phyloP scores from a whole-genome alignment of 1,140 invertebrate species.

The Neodiprion pinetum region DNA sequence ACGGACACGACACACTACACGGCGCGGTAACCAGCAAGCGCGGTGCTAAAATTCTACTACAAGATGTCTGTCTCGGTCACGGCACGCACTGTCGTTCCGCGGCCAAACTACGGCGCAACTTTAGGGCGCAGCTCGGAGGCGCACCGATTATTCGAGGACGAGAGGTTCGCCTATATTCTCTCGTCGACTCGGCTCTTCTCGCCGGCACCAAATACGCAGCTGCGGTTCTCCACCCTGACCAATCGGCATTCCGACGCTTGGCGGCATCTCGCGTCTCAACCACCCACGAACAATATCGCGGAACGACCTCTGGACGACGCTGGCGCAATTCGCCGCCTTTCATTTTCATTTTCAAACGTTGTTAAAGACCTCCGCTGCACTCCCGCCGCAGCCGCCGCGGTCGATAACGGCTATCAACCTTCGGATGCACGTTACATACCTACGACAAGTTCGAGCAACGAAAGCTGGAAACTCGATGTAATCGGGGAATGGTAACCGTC shows the following conservation, averaged over 20 bases:
- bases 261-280: too few relatives aligned
- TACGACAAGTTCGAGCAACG: too few relatives aligned
- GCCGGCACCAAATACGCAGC: constrained; percentile 1
- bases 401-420: too few relatives aligned
- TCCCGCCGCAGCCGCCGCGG: too few relatives aligned
- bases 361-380: too few relatives aligned
- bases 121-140: constrained; percentile 11
- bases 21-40: constrained; percentile 44
- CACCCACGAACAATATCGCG: constrained; percentile 26
- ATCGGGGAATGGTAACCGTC: too few relatives aligned
- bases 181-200: neutral
- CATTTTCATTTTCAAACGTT: too few relatives aligned
- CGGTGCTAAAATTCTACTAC: constrained; percentile 57
- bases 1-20: constrained; percentile 42
- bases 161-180: neutral
- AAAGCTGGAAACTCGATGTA: too few relatives aligned
- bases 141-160: constrained; percentile 28
- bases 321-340: neutral
- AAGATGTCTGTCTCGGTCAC: constrained; percentile 55
- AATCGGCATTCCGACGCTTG: too few relatives aligned
- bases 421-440: too few relatives aligned
- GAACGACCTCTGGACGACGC: constrained; percentile 44
- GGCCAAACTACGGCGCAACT: constrained; percentile 17
- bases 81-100: constrained; percentile 45
- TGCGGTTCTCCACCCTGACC: neutral